A percentile compares a stretch with the other conserved stretches of the same genome.
Conservation (phyloP, 2,888 invertebrate species). For the Ormyrus labotus region DNA sequence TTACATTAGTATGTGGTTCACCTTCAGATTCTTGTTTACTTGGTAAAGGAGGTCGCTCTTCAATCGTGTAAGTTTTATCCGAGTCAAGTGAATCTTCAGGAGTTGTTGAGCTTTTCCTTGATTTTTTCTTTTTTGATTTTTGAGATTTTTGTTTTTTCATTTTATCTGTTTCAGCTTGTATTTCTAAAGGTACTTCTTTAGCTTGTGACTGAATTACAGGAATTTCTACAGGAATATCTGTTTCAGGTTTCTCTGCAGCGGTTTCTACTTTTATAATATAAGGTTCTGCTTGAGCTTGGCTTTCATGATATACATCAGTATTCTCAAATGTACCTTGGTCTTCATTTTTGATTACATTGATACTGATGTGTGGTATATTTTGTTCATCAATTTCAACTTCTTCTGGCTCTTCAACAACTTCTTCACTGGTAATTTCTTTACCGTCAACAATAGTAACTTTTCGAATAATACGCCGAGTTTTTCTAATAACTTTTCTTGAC, state of each 20-base stretch:
- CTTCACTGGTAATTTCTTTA: constrained; percentile 89
- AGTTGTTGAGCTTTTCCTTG: constrained; percentile 10
- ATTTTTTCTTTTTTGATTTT: constrained; percentile 41
- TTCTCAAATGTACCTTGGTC: constrained; percentile 39
- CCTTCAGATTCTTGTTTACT: not conserved
- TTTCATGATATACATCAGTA: not conserved
- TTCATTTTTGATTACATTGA: constrained; percentile 78
- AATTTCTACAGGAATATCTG: not conserved
- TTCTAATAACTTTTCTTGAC: constrained; percentile 85
- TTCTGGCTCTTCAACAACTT: constrained; percentile 90
- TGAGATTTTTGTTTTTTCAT: constrained; percentile 30
- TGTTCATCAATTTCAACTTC: constrained; percentile 85
- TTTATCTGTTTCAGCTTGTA: not conserved
- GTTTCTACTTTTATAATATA: constrained; percentile 16
- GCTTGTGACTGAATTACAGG: not conserved
- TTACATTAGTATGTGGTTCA: not conserved
- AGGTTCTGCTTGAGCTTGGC: not conserved
- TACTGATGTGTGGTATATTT: constrained; percentile 84
- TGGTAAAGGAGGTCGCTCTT: constrained; percentile 29
- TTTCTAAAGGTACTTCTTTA: not conserved
- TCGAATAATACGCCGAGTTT: constrained; percentile 85
- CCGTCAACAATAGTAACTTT: constrained; percentile 88
- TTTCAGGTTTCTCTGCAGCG: not conserved
- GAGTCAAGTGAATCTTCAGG: constrained; percentile 34
- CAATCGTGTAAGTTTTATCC: constrained; percentile 44